Evolutionary conservation across 1,140 invertebrate species (phyloP).

Genomic region (Ceratosolen solmsi): DNA sequence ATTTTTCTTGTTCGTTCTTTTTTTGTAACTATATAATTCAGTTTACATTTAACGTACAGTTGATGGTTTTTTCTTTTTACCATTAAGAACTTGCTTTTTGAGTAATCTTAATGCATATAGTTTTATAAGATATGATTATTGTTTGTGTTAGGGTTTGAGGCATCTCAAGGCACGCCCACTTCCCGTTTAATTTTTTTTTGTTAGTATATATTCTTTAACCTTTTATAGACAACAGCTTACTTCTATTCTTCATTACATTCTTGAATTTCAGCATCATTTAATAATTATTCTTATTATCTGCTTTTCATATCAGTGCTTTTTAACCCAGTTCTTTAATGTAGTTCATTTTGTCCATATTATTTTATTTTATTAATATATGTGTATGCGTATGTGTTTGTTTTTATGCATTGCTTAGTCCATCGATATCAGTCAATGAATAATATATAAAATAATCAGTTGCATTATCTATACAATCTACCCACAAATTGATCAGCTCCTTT

Average conservation of each 20-base stretch:
- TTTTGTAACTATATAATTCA: neutral
- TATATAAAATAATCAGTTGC: slow-evolving; percentile 40
- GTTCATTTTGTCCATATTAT: neutral
- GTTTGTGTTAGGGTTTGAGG: slow-evolving; percentile 66
- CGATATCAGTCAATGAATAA: slow-evolving; percentile 43
- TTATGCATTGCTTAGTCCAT: slow-evolving; percentile 35
- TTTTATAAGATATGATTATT: slow-evolving; percentile 66
- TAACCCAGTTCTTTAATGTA: neutral
- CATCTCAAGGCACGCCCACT: slow-evolving; percentile 67
- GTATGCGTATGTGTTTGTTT: neutral
- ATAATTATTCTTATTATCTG: neutral
- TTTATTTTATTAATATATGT: neutral
- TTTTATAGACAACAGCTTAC: slow-evolving; percentile 50
- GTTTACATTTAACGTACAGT: slow-evolving; percentile 17
- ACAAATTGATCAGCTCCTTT: neutral
- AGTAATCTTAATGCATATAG: slow-evolving; percentile 48
- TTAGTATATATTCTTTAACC: slow-evolving; percentile 38
- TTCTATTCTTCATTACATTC: neutral
- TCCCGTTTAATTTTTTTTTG: slow-evolving; percentile 43
- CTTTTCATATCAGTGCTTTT: neutral
- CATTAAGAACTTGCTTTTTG: slow-evolving; percentile 19
- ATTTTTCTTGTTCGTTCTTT: neutral
- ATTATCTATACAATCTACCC: neutral
- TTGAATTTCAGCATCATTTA: slow-evolving; percentile 6
- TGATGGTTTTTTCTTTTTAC: neutral